These are phyloP conservation scores for Chrysolina americana DNA, from an alignment of 2,888 invertebrate species.

Conservation along the genomic window DNA sequence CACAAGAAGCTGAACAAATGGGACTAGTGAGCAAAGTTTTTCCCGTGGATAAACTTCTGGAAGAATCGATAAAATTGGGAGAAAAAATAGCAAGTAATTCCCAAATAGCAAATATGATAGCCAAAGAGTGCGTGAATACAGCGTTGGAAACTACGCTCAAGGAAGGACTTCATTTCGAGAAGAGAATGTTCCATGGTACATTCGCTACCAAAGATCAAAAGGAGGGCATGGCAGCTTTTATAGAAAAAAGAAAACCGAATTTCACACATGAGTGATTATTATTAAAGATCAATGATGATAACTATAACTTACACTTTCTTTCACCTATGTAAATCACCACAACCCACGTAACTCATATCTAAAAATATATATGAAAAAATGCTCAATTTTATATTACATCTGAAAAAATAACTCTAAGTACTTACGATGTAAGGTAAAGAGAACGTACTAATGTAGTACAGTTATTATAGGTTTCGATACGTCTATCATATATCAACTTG, in stretches of 20 bases:
- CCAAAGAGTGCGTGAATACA: constrained; percentile 92
- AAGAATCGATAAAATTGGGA: constrained; percentile 91
- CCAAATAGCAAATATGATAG: constrained; percentile 85
- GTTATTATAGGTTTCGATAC: no score
- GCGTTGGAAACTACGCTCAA: constrained; percentile 90
- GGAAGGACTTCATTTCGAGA: constrained; percentile 92
- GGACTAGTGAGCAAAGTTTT: constrained; percentile 93
- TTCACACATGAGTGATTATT: constrained; percentile 72
- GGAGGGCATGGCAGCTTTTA: constrained; percentile 98
- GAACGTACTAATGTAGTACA: no score
- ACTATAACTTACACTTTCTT: not conserved
- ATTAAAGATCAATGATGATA: not conserved
- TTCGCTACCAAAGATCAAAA: constrained; percentile 95
- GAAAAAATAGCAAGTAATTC: constrained; percentile 95
- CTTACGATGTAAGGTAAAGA: no score
- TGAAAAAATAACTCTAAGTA: no score
- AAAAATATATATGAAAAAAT: no score
- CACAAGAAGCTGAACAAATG: constrained; percentile 91
- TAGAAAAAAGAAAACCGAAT: constrained; percentile 91
- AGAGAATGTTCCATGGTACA: constrained; percentile 92
- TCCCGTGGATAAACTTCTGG: constrained; percentile 87
- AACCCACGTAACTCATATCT: no score
- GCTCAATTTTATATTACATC: no score
- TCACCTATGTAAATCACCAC: not conserved
- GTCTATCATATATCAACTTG: no score